phyloP scores from a whole-genome alignment of 2,888 invertebrate genomes.

The Mycogona germanica region DNA sequence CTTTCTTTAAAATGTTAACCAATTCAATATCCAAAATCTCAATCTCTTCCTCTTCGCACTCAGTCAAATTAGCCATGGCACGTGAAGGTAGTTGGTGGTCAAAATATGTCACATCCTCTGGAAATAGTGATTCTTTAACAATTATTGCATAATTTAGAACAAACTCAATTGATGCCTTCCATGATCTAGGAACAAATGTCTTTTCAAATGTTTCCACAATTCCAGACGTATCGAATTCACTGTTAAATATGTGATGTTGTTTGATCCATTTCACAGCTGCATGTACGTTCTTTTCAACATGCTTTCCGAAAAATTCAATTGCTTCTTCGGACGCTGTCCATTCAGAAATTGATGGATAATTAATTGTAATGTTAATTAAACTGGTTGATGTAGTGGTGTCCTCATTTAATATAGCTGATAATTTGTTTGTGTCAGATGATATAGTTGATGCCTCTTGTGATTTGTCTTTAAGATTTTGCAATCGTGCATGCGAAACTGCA shows the following conservation, averaged over 20 bases:
- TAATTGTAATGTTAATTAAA: background rate
- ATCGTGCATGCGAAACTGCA: too few relatives aligned
- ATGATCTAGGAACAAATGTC: background rate
- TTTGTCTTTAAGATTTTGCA: constrained; percentile 6
- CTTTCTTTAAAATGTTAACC: background rate
- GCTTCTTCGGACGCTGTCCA: constrained; percentile 10
- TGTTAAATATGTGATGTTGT: constrained; percentile 5
- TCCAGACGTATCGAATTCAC: background rate
- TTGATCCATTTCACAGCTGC: too few relatives aligned
- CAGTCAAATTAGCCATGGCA: constrained; percentile 12
- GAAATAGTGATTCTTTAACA: background rate
- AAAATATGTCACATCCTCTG: background rate
- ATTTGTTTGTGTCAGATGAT: constrained; percentile 3
- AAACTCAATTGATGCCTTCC: background rate
- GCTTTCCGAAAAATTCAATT: background rate
- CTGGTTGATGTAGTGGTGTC: background rate
- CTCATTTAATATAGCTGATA: too few relatives aligned
- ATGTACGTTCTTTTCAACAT: background rate
- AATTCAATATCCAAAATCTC: constrained; percentile 1
- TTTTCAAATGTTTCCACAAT: constrained; percentile 10
- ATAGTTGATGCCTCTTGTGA: background rate
- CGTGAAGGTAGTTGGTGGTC: constrained; percentile 6
- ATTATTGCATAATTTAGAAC: background rate
- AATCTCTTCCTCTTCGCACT: too few relatives aligned
- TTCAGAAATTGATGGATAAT: background rate